Base-by-base conservation (phyloP, 92 coral and sea anemone genomes). In the Parazoanthus darwini region DNA sequence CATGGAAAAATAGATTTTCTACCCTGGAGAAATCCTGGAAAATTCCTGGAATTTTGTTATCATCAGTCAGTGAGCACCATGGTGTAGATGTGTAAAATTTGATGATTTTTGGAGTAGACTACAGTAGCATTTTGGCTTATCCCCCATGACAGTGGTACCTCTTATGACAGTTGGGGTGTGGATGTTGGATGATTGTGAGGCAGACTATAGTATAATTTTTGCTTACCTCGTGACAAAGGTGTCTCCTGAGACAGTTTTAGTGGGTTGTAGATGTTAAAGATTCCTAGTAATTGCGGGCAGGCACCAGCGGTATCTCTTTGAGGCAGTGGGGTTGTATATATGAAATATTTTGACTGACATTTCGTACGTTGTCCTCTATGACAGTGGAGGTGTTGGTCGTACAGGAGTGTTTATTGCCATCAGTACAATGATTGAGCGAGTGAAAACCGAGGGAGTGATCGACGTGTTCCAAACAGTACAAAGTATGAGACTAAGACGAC, bases 401-500 rank as follows among this genome's bases (percentile, higher is more conserved):
- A 93, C 96, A 4, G 99, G 99, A 16, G 95, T 96, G 46, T 92
- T 95, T 89, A 91, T 94, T 81, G 95, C 98, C 26, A 89, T 97
- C 70, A 95, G 95, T 43, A 92, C 94, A 43, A 92, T 94, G 86
- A 93, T 97, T 39, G 99, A 97, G 70, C 94, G 99, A 8, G 82
- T 97, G 88, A 97, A 97, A 79, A 91, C 98, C 13, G 99, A 97
- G 50, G 98, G 98, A 23, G 93, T 97, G 58, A 94, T 95, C 67
- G 99, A 97, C 79, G 94, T 97, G 82, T 97, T 97, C 88, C 96
- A 96, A 86, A 93, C 96, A n/a, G 99, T 97, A 15, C 99, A 96
- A 56, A 90, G 92, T 71, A 88, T 97, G 89, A 90, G 99, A 78
- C 92, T 96, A 73, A 97, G 91, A 78, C 90, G 99, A 83, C 96